Percentiles rank a stretch among this genome's conserved stretches.
These are phyloP conservation scores for Drosophila colorata DNA, from an alignment of 2,888 invertebrate genomes.

Conservation along the genomic window DNA sequence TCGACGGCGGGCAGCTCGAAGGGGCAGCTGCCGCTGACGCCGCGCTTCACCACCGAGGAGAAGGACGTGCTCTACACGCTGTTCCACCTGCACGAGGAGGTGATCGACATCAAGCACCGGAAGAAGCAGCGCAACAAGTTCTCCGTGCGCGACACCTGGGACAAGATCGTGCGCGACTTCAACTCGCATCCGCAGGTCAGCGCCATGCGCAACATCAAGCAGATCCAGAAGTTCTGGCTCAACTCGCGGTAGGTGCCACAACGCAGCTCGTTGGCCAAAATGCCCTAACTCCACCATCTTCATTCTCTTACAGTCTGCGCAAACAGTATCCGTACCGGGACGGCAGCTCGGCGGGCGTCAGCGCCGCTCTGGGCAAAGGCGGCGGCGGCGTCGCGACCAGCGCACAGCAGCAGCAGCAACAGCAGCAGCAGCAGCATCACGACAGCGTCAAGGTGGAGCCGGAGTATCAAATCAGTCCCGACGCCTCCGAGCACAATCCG, in stretches of 20 bases:
- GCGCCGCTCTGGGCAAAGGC: constrained; percentile 31
- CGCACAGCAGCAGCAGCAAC: constrained; percentile 49
- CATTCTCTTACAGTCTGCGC: constrained; percentile 71
- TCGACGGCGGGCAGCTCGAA: constrained; percentile 46
- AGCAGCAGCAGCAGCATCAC: constrained; percentile 60
- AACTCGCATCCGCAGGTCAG: constrained; percentile 82
- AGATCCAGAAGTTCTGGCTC: constrained; percentile 85
- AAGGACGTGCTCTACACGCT: constrained; percentile 83
- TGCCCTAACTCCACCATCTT: neutral
- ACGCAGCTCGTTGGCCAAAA: too few species aligned
- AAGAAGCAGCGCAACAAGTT: constrained; percentile 83
- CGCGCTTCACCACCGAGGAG: constrained; percentile 84
- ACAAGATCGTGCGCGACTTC: constrained; percentile 83
- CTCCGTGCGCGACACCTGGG: constrained; percentile 84
- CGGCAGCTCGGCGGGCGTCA: constrained; percentile 35
- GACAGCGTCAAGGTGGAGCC: constrained; percentile 82
- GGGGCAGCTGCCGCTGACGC: constrained; percentile 76
- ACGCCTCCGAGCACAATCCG: constrained; percentile 77
- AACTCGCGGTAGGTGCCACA: constrained; percentile 82
- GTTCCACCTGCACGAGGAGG: constrained; percentile 83
- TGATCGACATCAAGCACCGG: constrained; percentile 85
- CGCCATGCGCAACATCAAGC: constrained; percentile 83
- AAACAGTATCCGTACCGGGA: constrained; percentile 83
- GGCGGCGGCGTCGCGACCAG: constrained; percentile 32
- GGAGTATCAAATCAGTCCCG: constrained; percentile 78